Percentiles rank a stretch among this genome's conserved stretches.
These are phyloP conservation scores for Patagioenas fasciata DNA, from an alignment of 2,113 vertebrate species.

Conservation along the genomic window DNA sequence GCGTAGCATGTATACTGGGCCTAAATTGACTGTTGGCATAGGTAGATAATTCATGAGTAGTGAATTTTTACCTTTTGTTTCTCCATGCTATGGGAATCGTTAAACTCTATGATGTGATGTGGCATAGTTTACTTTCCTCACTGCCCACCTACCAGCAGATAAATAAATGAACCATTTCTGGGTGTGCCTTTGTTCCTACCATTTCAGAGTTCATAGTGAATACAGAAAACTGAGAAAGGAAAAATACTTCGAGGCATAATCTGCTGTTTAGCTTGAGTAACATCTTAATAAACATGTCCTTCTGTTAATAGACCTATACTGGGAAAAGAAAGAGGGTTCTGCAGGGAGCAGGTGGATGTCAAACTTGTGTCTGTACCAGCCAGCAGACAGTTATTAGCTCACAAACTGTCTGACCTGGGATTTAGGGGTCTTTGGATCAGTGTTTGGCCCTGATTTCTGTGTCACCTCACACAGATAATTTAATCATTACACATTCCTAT, in stretches of 20 bases:
- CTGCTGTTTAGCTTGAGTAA: neutral
- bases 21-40: slow-evolving; percentile 22
- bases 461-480: neutral
- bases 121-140: neutral
- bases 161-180: neutral
- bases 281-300: neutral
- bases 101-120: neutral
- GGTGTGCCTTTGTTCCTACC: neutral
- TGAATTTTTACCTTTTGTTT: neutral
- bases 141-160: neutral
- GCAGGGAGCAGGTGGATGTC: neutral
- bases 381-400: neutral
- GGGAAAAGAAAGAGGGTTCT: neutral
- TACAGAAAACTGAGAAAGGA: neutral
- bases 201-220: neutral
- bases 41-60: neutral
- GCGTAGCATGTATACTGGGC: neutral
- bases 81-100: neutral
- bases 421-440: neutral
- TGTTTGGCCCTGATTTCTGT: neutral
- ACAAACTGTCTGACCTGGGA: neutral
- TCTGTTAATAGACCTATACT: neutral
- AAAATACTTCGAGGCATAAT: neutral
- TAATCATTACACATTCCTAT: neutral
- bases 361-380: neutral